These are phyloP conservation scores for Andricus quercusramuli DNA, from an alignment of 2,888 invertebrate species.

Conservation along the genomic window DNA sequence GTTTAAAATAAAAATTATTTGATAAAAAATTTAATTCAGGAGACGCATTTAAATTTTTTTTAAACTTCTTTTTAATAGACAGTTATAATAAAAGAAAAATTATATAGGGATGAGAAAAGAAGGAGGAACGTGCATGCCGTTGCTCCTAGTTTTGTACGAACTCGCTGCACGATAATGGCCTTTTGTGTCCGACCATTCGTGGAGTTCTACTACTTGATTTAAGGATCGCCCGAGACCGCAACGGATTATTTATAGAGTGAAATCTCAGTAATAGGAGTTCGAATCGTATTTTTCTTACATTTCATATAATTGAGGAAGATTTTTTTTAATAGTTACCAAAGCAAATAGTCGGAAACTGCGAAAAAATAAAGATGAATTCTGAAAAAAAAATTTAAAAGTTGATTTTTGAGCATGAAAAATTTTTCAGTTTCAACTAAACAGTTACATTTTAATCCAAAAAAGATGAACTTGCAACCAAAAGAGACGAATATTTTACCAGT, in stretches of 20 bases:
- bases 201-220: constrained; percentile 32
- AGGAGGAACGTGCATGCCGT: constrained; percentile 38
- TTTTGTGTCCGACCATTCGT: constrained; percentile 34
- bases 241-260: background rate
- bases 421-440: too few relatives aligned
- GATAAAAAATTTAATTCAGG: too few relatives aligned
- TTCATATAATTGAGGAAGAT: background rate
- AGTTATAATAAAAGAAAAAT: constrained; percentile 4
- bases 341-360: too few relatives aligned
- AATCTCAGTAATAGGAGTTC: background rate
- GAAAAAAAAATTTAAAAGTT: too few relatives aligned
- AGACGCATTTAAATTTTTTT: too few relatives aligned
- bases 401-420: too few relatives aligned
- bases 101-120: constrained; percentile 16
- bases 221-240: constrained; percentile 9
- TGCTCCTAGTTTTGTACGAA: constrained; percentile 27
- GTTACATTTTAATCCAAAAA: too few relatives aligned
- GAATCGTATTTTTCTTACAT: background rate
- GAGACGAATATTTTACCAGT: too few relatives aligned
- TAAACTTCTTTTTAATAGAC: background rate
- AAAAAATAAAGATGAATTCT: too few relatives aligned
- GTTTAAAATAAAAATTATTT: too few relatives aligned
- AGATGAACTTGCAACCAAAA: too few relatives aligned
- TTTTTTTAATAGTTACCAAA: too few relatives aligned
- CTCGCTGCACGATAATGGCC: constrained; percentile 27